Conservation (phyloP, 2,888 invertebrate species). For the Dicyrtomina minuta region DNA sequence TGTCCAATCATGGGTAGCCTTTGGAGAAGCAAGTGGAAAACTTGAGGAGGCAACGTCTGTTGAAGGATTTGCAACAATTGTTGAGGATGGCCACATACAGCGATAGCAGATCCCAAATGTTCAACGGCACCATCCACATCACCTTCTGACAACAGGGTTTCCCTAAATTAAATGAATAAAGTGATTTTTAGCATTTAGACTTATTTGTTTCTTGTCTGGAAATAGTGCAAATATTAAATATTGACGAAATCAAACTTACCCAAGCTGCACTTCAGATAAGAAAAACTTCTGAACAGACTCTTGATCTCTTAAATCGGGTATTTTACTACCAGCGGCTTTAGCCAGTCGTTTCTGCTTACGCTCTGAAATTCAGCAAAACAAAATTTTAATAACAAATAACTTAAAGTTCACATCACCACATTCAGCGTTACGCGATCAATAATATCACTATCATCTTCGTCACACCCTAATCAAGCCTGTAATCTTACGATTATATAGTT, state of each 20-base stretch:
- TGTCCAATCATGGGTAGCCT: conserved; percentile 66
- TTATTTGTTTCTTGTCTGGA: no score
- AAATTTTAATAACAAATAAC: no score
- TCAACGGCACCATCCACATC: conserved; percentile 88
- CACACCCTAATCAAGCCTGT: no score
- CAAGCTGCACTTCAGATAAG: conserved; percentile 76
- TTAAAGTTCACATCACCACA: no score
- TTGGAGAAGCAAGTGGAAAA: conserved; percentile 85
- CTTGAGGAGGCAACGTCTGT: conserved; percentile 91
- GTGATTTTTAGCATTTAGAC: neutral
- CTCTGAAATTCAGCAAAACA: conserved; percentile 40
- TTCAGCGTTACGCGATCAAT: no score
- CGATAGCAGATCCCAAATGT: conserved; percentile 95
- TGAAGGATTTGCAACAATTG: conserved; percentile 86
- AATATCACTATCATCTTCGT: no score
- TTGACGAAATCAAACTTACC: conserved; percentile 56
- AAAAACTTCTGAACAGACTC: conserved; percentile 92
- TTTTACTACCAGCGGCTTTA: conserved; percentile 55
- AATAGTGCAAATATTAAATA: no score
- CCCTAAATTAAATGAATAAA: conserved; percentile 2
- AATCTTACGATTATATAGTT: no score
- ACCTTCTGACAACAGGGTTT: conserved; percentile 71
- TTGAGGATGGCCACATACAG: conserved; percentile 92
- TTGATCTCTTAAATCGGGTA: conserved; percentile 88
- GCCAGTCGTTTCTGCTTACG: conserved; percentile 47